These are phyloP conservation scores for Tortrix viridana DNA, from an alignment of 2,888 invertebrate species.

Conservation along the genomic window DNA sequence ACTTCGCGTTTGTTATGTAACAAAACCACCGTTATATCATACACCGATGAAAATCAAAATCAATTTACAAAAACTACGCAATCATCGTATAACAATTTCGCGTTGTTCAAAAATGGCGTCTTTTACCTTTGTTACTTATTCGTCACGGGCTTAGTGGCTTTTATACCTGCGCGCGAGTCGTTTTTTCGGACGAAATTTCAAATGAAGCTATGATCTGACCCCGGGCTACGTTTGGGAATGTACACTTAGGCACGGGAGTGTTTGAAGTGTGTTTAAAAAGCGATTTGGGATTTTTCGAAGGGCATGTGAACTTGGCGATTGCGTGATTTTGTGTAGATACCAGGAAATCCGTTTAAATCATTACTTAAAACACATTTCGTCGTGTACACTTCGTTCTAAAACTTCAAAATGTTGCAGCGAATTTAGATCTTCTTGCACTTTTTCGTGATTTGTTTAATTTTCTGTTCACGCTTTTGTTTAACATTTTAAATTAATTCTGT, in stretches of 20 bases:
- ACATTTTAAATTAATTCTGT: too few relatives aligned
- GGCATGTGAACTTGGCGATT: too few relatives aligned
- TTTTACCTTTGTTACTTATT: conserved; percentile 30
- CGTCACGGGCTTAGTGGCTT: conserved; percentile 37
- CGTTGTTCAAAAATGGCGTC: conserved; percentile 29
- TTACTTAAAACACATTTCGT: too few relatives aligned
- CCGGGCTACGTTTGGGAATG: conserved; percentile 38
- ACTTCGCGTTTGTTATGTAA: too few relatives aligned
- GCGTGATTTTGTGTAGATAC: too few relatives aligned
- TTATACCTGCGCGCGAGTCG: conserved; percentile 40
- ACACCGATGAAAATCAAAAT: conserved; percentile 22
- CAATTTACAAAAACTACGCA: conserved; percentile 32
- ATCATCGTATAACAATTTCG: conserved; percentile 36
- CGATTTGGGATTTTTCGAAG: conserved; percentile 8
- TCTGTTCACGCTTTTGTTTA: too few relatives aligned
- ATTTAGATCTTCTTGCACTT: too few relatives aligned
- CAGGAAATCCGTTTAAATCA: too few relatives aligned
- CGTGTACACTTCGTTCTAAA: too few relatives aligned
- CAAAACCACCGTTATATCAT: conserved; percentile 11
- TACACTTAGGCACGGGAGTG: conserved; percentile 34
- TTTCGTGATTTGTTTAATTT: too few relatives aligned
- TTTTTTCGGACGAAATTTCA: conserved; percentile 38
- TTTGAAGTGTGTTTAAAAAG: conserved; percentile 26
- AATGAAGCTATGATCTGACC: conserved; percentile 37
- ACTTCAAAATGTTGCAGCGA: too few relatives aligned